A percentile compares a stretch with the other conserved stretches of the same genome.
Conservation (phyloP, 2,113 vertebrate genomes). For the Copsychus sechellarum region DNA sequence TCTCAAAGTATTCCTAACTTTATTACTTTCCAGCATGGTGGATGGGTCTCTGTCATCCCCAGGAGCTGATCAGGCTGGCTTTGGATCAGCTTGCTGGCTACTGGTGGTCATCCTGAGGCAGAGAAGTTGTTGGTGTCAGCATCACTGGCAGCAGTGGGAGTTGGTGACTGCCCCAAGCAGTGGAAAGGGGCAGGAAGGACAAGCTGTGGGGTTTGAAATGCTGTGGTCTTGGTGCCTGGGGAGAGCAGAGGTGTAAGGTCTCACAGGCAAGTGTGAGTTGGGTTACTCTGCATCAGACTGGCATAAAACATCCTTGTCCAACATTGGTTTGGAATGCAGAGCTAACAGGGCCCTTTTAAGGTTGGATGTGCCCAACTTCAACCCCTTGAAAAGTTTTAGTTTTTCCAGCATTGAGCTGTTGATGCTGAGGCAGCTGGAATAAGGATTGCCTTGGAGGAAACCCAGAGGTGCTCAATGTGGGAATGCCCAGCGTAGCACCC, state of each 20-base stretch:
- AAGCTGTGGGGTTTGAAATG: background rate
- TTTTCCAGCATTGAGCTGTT: background rate
- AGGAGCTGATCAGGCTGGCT: background rate
- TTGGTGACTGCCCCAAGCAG: background rate
- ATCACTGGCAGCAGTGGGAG: background rate
- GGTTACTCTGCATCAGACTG: background rate
- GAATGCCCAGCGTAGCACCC: fast-evolving
- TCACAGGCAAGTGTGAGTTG: background rate
- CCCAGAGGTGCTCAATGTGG: background rate
- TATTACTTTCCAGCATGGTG: background rate
- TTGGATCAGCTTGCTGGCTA: background rate
- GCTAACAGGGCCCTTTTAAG: background rate
- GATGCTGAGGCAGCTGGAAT: background rate
- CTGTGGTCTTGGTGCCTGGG: background rate
- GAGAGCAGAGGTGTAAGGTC: background rate
- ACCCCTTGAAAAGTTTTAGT: background rate
- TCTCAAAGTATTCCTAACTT: background rate
- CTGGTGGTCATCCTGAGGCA: background rate
- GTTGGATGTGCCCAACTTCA: background rate
- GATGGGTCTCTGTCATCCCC: background rate
- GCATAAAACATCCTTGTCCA: background rate
- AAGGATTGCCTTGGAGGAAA: background rate
- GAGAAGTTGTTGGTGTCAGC: background rate
- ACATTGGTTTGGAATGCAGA: background rate
- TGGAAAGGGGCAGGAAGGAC: background rate